Conservation (phyloP, 2,888 invertebrate species). For the Meteorus colon region DNA sequence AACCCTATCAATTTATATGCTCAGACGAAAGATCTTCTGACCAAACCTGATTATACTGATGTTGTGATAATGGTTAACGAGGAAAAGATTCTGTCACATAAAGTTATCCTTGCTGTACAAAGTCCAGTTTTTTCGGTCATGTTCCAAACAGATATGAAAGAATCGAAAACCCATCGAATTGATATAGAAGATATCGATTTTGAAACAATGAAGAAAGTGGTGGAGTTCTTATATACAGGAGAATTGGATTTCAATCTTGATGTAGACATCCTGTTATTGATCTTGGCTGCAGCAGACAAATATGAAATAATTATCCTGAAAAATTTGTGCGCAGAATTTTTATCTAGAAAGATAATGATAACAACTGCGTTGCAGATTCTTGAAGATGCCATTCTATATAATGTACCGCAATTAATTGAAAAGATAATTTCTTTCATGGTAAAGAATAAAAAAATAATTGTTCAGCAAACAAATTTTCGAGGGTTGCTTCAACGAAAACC, state of each 20-base stretch:
- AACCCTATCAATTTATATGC: background rate
- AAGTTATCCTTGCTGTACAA: too few species aligned
- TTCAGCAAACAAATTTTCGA: background rate
- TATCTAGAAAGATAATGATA: background rate
- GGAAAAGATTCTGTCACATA: slow-evolving; percentile 3
- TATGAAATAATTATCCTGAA: slow-evolving; percentile 11
- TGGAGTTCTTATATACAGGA: slow-evolving; percentile 10
- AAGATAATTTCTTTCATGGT: background rate
- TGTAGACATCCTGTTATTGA: background rate
- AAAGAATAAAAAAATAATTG: background rate
- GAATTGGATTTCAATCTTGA: background rate
- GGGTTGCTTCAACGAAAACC: background rate
- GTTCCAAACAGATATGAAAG: background rate
- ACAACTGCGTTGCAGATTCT: background rate
- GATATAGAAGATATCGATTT: slow-evolving; percentile 1
- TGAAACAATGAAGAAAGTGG: background rate
- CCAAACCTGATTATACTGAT: background rate
- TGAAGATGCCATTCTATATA: background rate
- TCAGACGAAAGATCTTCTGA: background rate
- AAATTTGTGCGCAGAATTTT: background rate
- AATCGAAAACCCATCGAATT: background rate
- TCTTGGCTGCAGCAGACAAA: slow-evolving; percentile 4
- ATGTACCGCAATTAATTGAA: background rate
- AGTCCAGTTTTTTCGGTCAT: slow-evolving; percentile 8
- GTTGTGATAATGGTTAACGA: background rate